A percentile compares a stretch with the other conserved stretches of the same genome.
These are phyloP conservation scores for pig (Sus scrofa) DNA, from an alignment of 2,113 vertebrate species.

Conservation along the genomic window DNA sequence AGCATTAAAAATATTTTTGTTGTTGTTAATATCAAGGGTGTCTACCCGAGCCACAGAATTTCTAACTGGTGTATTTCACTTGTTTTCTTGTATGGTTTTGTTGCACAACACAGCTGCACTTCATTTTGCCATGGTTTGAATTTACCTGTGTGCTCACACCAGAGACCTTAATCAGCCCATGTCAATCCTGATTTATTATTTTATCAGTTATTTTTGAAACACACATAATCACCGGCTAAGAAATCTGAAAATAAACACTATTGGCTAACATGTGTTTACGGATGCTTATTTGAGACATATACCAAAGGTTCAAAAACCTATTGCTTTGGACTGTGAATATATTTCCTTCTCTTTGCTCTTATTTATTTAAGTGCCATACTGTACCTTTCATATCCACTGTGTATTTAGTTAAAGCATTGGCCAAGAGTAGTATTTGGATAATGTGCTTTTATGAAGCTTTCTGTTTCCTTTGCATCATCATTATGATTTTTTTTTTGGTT, in stretches of 20 bases:
- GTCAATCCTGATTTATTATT: slow-evolving; percentile 83
- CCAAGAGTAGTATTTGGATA: slow-evolving; percentile 83
- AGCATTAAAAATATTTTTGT: slow-evolving; percentile 36
- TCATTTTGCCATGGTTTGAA: slow-evolving; percentile 88
- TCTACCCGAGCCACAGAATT: slow-evolving; percentile 80
- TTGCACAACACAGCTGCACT: slow-evolving; percentile 85
- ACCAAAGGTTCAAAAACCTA: slow-evolving; percentile 89
- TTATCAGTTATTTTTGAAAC: slow-evolving; percentile 72
- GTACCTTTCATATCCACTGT: slow-evolving; percentile 85
- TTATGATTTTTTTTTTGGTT: slow-evolving; percentile 77
- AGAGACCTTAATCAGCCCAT: slow-evolving; percentile 95
- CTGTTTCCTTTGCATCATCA: slow-evolving; percentile 81
- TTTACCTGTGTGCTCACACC: slow-evolving; percentile 95
- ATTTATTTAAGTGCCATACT: slow-evolving; percentile 89
- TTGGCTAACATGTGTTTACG: slow-evolving; percentile 77
- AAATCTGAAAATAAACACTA: slow-evolving; percentile 78
- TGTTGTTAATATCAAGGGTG: slow-evolving; percentile 64
- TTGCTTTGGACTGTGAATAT: slow-evolving; percentile 87
- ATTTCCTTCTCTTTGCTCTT: slow-evolving; percentile 87
- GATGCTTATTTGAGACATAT: slow-evolving; percentile 82
- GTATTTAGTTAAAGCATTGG: slow-evolving; percentile 85
- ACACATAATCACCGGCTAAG: slow-evolving; percentile 67
- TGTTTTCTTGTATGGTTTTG: slow-evolving; percentile 82
- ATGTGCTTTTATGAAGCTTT: slow-evolving; percentile 85
- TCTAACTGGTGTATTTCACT: slow-evolving; percentile 82